Evolutionary conservation across 2,113 vertebrate genomes (phyloP).

Genomic region (Ramphastos sulfuratus): DNA sequence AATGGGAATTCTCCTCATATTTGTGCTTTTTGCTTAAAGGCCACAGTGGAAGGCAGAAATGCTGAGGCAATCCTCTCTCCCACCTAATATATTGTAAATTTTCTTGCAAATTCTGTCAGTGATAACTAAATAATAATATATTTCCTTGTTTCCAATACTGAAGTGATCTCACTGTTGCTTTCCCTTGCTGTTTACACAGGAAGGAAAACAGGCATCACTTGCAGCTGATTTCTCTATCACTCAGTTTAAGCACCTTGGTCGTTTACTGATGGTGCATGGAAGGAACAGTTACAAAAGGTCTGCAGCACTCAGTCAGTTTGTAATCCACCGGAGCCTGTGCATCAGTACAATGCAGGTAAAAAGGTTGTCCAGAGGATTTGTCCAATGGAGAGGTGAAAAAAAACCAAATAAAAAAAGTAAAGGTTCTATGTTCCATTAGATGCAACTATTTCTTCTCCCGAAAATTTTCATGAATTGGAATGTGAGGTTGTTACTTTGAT

Average conservation of each 20-base stretch:
- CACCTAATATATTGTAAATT: not conserved
- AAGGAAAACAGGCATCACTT: constrained; percentile 95
- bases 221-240: constrained; percentile 97
- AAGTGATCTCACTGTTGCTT: not conserved
- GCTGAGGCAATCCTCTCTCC: constrained; percentile 28
- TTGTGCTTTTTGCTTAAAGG: constrained; percentile 1
- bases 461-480: not conserved
- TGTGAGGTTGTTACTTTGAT: not conserved
- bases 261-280: constrained; percentile 95
- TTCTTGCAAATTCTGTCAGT: not conserved
- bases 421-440: not conserved
- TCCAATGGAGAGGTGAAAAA: not conserved
- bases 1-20: constrained; percentile 21
- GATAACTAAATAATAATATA: fast-evolving
- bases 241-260: constrained; percentile 94
- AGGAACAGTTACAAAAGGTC: constrained; percentile 98
- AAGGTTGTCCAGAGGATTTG: not conserved
- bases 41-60: not conserved
- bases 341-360: constrained; percentile 98
- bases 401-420: not conserved
- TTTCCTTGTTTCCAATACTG: not conserved
- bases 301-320: constrained; percentile 97
- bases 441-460: not conserved
- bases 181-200: constrained; percentile 72
- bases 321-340: constrained; percentile 96